Evolutionary conservation across 2,113 vertebrate genomes (phyloP).

Genomic region (Pungitius pungitius): DNA sequence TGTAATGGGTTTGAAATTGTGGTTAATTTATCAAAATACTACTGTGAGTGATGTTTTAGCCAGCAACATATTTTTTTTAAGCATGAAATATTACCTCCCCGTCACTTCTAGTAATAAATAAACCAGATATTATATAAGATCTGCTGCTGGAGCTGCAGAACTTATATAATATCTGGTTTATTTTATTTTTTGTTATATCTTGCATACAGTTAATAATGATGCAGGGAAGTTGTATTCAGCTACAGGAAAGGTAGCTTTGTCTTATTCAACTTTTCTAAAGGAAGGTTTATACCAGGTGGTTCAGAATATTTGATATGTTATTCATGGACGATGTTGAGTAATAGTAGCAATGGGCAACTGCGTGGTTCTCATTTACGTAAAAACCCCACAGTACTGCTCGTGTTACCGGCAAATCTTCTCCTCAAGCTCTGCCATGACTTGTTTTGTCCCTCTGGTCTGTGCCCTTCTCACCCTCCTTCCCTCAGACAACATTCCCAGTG

Average conservation of each 20-base stretch:
- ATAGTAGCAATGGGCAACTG: not conserved
- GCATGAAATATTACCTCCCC: not conserved
- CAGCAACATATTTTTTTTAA: not conserved
- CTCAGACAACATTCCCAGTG: slow-evolving; percentile 90
- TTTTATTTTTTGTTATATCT: not conserved
- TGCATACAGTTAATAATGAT: not conserved
- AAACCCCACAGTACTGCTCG: not conserved
- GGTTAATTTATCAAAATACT: not conserved
- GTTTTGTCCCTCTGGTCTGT: slow-evolving; percentile 11
- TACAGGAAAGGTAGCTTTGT: not conserved
- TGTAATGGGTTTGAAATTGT: slow-evolving; percentile 4
- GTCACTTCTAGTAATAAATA: not conserved
- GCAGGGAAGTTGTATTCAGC: not conserved
- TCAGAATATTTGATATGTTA: not conserved
- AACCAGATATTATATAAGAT: no score
- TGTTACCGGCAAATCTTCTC: slow-evolving; percentile 9
- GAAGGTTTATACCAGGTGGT: not conserved
- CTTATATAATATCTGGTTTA: not conserved
- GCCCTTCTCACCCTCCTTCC: slow-evolving; percentile 11
- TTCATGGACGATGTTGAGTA: not conserved
- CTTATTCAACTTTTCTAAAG: not conserved
- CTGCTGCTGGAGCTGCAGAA: no score
- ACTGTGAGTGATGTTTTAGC: not conserved
- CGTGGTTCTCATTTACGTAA: slow-evolving; percentile 16
- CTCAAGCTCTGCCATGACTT: slow-evolving; percentile 26